Evolutionary conservation across 2,797 vertebrate species (phyloP), one percentile per base, ranked within the genome.

Genomic region (Coregonus ussuriensis): DNA sequence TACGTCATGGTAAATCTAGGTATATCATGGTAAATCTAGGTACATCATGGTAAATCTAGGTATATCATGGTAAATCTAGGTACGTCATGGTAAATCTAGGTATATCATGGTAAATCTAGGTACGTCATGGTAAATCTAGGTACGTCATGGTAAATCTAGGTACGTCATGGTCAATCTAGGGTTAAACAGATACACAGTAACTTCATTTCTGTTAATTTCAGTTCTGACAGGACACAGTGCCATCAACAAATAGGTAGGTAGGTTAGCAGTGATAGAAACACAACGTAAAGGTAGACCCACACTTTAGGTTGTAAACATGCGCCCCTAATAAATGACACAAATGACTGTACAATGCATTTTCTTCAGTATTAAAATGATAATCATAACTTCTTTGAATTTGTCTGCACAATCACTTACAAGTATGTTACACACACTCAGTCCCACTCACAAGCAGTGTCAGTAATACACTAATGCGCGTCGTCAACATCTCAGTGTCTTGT

Each of bases 111-210:
- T 37, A 37, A 6, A 37, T 37, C 5, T 37, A 37, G 35, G 35
- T 37, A 37, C 4, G 35, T 37, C 35, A 6, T 6, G 35, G 35
- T 37, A 37, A 1, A 37, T 37, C 5, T 37, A 37, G 35, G 35
- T 37, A 6, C 3, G 35, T 37, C 35, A 6, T 5, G 35, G 35
- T 37, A 37, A 1, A 6, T 37, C 35, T 37, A 37, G 35, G 35
- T 37, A 37, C 4, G 35, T 37, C 35, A 6, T 37, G 5, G 35
- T 37, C 5, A 7, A 9, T 93, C 98, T 99, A 77, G 72, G 75
- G 25, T 7, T 53, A 6, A 51, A 65, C 16, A 74, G 51, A 79
- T 21, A 0, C 65, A 33, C 0, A 1, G 13, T 63, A 21, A 63
- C 59, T 25, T n/a, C 2, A 25, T 63, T 63, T 63, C 59, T 63